Evolutionary conservation across 1,140 invertebrate species (phyloP).

Genomic region (Atta texana): DNA sequence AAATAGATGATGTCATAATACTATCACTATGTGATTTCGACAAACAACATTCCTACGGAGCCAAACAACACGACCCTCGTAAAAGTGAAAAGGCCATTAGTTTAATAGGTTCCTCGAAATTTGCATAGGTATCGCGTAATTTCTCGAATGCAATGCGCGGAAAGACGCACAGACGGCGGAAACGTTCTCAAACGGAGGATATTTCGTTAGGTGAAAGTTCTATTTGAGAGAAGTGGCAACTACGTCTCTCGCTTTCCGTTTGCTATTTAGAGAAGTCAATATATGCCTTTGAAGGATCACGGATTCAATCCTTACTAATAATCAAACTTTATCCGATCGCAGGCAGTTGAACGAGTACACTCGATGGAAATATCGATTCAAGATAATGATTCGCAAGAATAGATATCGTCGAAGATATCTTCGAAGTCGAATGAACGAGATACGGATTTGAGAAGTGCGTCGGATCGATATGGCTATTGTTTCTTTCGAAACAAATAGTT

Average conservation of each 20-base stretch:
- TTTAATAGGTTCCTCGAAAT: conserved; percentile 18
- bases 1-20: background rate
- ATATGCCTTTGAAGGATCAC: background rate
- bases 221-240: background rate
- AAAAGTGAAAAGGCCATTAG: background rate
- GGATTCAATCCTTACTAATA: background rate
- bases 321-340: conserved; percentile 2
- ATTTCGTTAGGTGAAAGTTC: background rate
- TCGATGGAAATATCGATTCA: background rate
- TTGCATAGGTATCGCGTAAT: conserved; percentile 7
- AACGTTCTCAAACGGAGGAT: background rate
- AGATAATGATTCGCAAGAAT: background rate
- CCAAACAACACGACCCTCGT: too few relatives aligned
- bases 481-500: background rate
- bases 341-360: background rate
- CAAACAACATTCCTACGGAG: background rate
- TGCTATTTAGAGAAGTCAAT: background rate
- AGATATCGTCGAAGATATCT: background rate
- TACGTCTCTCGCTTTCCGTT: conserved; percentile 7
- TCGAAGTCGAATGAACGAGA: background rate
- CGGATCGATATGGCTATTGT: background rate
- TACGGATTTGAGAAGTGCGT: conserved; percentile 2
- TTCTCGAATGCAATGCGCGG: background rate
- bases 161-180: background rate
- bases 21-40: background rate